Evolutionary conservation across 2,888 invertebrate genomes (phyloP), one percentile per base, ranked within the genome.

Genomic region (Actias luna): DNA sequence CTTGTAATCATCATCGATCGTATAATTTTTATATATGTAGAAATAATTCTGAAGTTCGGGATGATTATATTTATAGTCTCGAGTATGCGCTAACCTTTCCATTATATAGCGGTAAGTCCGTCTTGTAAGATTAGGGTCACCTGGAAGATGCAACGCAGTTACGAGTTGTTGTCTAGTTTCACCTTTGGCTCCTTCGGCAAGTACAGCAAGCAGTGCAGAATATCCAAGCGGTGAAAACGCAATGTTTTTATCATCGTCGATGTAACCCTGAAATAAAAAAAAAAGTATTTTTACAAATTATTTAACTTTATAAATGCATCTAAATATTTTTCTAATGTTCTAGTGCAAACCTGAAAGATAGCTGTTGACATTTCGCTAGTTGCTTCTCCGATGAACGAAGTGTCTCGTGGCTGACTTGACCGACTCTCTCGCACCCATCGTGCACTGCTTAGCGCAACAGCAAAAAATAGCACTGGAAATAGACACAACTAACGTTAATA

Each of bases 41-140:
- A 95, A 93, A 89, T 94, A 95, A 72, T 94, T 95, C 76, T 94
- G 94, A 68, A 95, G 86, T 69, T 95, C 94, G 0, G 95, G 95
- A 64, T 89, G 87, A 67, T 93, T 93, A 62, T 85, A 82, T 79
- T 89, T 88, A 68, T 91, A 93, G 65, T 90, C 87, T 60, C 91
- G 85, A 2, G 83, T 89, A 60, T 93, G 93, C 69, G 88, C 92
- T n/a, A 94, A 74, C 58, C 93, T 84, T 60, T 93, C 87, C 84
- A 94, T 88, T 8, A 94, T 90, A 58, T 82, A 87, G 5, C 84
- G 85, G 75, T 91, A 94, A 8, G 91, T 90, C 64, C 85, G 87
- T 69, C 94, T 85, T 3, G 89, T 90, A 0, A 89, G 77, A 14
- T 79, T 81, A 16, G 76, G 86, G 65, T 94, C 93, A 65, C 89